Conservation (phyloP, 2,797 vertebrate species). For the Sebastes elongatus region DNA sequence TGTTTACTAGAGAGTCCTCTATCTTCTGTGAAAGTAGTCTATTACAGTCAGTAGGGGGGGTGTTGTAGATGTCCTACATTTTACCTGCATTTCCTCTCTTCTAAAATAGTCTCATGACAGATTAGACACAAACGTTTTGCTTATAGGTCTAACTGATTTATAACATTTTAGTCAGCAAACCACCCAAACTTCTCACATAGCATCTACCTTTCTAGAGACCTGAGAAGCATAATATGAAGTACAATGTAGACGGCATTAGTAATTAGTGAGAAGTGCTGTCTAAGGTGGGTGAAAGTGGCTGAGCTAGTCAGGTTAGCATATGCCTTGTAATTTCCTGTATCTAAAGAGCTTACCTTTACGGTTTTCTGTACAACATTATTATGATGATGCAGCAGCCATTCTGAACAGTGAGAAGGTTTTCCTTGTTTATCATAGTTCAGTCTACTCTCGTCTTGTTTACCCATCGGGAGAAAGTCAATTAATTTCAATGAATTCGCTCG, state of each 20-base stretch:
- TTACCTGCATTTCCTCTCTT: not conserved
- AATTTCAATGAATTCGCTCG: too few relatives aligned
- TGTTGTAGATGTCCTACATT: not conserved
- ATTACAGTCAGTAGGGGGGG: not conserved
- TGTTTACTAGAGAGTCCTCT: conserved; percentile 16
- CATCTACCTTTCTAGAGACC: not conserved
- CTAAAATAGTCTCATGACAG: conserved; percentile 5
- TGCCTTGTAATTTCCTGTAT: not conserved
- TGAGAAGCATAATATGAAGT: not conserved
- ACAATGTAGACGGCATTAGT: not conserved
- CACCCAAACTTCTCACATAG: not conserved
- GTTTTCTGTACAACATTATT: not conserved
- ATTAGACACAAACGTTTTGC: not conserved
- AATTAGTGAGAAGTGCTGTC: conserved; percentile 36
- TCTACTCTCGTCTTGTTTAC: not conserved
- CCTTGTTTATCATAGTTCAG: not conserved
- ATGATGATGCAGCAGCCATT: not conserved
- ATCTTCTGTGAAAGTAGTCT: conserved; percentile 7
- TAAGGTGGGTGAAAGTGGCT: conserved; percentile 22
- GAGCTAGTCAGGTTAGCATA: conserved; percentile 23
- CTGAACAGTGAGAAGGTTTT: not conserved
- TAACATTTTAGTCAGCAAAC: not conserved
- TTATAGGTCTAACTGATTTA: conserved; percentile 12
- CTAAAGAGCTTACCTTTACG: not conserved
- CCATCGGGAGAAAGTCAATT: not conserved